phyloP scores from a whole-genome alignment of 1,140 invertebrate species.

The Halictus rubicundus region DNA sequence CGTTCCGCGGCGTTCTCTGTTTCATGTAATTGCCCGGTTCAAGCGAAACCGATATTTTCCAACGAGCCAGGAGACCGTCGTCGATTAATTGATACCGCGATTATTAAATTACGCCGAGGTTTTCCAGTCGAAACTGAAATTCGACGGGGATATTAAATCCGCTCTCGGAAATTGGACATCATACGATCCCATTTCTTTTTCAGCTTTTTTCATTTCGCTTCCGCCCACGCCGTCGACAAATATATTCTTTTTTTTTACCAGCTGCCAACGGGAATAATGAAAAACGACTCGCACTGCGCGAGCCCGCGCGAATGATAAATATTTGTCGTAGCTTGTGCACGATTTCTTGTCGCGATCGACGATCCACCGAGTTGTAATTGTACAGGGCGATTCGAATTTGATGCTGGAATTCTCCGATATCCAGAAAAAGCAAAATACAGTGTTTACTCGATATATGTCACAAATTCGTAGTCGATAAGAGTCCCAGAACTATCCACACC shows the following conservation, averaged over 20 bases:
- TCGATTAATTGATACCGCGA: constrained; percentile 2
- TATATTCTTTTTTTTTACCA: neutral
- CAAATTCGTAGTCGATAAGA: too few relatives aligned
- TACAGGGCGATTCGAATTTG: too few relatives aligned
- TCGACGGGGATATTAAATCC: neutral
- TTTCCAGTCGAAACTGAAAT: neutral
- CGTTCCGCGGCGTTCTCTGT: too few relatives aligned
- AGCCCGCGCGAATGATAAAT: neutral
- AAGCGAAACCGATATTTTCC: neutral
- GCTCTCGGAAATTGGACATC: neutral
- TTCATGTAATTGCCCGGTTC: neutral
- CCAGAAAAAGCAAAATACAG: too few relatives aligned
- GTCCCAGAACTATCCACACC: too few relatives aligned
- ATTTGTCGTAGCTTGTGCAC: neutral
- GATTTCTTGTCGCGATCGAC: too few relatives aligned
- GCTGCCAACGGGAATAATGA: neutral
- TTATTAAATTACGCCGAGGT: neutral
- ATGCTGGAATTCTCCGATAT: too few relatives aligned
- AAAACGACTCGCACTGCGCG: too few relatives aligned
- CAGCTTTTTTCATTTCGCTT: neutral
- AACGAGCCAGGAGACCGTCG: neutral
- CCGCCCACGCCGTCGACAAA: neutral
- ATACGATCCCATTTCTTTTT: neutral
- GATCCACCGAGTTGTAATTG: too few relatives aligned
- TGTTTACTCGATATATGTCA: too few relatives aligned